phyloP scores from a whole-genome alignment of 2,888 invertebrate genomes.

The Flexamia atlantica region DNA sequence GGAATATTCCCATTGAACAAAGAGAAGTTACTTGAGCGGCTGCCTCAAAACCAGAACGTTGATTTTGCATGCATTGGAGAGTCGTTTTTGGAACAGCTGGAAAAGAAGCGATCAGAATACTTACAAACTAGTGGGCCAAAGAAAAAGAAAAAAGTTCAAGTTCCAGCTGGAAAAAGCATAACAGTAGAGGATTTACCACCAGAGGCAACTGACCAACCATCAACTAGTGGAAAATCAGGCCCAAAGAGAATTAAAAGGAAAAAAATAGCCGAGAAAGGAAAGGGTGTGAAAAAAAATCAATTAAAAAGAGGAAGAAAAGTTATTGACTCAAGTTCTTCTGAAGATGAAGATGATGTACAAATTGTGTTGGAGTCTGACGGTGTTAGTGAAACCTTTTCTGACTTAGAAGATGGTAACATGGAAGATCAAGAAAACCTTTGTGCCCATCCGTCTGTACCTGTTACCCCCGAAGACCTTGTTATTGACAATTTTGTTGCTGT shows the following conservation, averaged over 20 bases:
- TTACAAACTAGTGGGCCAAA: slow-evolving; percentile 57
- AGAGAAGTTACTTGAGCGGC: slow-evolving; percentile 58
- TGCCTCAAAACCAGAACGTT: slow-evolving; percentile 63
- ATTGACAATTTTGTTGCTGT: too few relatives aligned
- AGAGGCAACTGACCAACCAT: too few relatives aligned
- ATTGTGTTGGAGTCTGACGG: slow-evolving; percentile 62
- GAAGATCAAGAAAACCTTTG: slow-evolving; percentile 42
- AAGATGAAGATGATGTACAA: slow-evolving; percentile 63
- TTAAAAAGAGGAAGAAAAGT: too few relatives aligned
- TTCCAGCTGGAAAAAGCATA: slow-evolving; percentile 62
- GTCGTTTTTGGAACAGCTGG: slow-evolving; percentile 61
- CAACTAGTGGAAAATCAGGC: not conserved
- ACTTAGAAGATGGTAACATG: slow-evolving; percentile 57
- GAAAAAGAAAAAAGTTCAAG: slow-evolving; percentile 62
- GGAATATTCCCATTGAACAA: slow-evolving; percentile 62
- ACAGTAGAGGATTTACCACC: slow-evolving; percentile 32
- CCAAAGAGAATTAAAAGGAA: too few relatives aligned
- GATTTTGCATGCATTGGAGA: slow-evolving; percentile 49
- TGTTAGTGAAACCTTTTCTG: slow-evolving; percentile 63
- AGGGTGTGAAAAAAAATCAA: too few relatives aligned
- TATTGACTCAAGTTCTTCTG: slow-evolving; percentile 56
- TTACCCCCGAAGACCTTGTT: slow-evolving; percentile 55
- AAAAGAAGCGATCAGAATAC: slow-evolving; percentile 61
- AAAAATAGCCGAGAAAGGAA: slow-evolving; percentile 12
- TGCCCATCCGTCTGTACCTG: slow-evolving; percentile 37